These are phyloP conservation scores for Lithophane socia DNA, from an alignment of 2,888 invertebrate genomes.

Conservation along the genomic window DNA sequence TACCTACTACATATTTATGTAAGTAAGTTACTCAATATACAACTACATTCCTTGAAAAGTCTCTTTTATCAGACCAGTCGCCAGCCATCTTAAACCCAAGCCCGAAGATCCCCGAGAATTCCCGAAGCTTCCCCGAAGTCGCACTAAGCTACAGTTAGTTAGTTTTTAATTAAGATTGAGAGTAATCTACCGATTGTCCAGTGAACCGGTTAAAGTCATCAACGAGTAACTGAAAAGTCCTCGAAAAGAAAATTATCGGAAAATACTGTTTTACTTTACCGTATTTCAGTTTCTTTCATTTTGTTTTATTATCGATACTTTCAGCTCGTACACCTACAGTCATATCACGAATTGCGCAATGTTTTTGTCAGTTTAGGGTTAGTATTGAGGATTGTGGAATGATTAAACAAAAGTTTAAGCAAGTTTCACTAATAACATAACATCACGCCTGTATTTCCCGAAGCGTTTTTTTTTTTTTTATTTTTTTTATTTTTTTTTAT, in stretches of 20 bases:
- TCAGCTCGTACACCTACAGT: not conserved
- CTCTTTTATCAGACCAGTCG: slow-evolving; percentile 29
- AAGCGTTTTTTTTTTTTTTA: too few relatives aligned
- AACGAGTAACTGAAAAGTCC: slow-evolving; percentile 40
- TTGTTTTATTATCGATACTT: slow-evolving; percentile 10
- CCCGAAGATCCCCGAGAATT: slow-evolving; percentile 24
- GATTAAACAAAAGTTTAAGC: too few relatives aligned
- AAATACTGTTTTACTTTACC: slow-evolving; percentile 34
- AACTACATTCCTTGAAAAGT: slow-evolving; percentile 2
- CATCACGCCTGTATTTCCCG: too few relatives aligned
- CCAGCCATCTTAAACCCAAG: slow-evolving; percentile 31
- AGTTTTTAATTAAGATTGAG: slow-evolving; percentile 61
- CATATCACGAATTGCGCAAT: not conserved
- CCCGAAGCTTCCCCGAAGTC: slow-evolving; percentile 29
- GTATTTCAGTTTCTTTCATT: not conserved
- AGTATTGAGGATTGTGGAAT: too few relatives aligned
- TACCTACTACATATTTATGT: not conserved
- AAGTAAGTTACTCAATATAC: not conserved
- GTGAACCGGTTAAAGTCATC: slow-evolving; percentile 53
- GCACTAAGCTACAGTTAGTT: slow-evolving; percentile 54
- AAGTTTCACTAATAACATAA: too few relatives aligned
- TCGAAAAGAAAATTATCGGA: slow-evolving; percentile 27
- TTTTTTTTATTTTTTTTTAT: too few relatives aligned
- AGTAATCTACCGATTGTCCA: slow-evolving; percentile 55
- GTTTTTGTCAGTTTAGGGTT: too few relatives aligned